Conservation (phyloP, 2,888 invertebrate genomes). For the Alentia gelatinosa region DNA sequence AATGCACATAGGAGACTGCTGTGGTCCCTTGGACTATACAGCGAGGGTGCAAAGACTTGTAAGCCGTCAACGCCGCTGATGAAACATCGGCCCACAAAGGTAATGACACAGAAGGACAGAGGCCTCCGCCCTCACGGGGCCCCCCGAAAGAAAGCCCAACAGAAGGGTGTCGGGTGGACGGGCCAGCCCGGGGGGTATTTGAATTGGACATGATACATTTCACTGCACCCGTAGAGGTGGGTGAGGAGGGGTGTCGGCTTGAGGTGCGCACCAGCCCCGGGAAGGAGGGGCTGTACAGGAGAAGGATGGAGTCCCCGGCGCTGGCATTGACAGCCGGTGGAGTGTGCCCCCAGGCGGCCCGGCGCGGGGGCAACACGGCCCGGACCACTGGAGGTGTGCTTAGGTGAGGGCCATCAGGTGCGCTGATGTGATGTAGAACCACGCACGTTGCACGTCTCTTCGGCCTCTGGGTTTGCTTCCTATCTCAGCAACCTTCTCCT, state of each 20-base stretch:
- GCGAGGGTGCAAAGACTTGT: constrained; percentile 6
- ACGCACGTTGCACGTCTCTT: not conserved
- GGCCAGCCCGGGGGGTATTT: constrained; percentile 42
- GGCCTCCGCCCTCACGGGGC: not conserved
- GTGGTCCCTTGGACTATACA: not conserved
- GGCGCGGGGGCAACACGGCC: not conserved
- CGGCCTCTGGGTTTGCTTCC: not conserved
- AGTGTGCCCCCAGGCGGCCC: not conserved
- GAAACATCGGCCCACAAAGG: constrained; percentile 26
- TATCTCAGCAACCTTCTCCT: not conserved
- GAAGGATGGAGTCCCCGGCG: not conserved
- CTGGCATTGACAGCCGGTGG: constrained; percentile 14
- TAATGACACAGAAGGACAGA: constrained; percentile 31
- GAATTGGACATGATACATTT: constrained; percentile 51
- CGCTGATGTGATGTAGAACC: constrained; percentile 25
- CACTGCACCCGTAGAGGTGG: constrained; percentile 33
- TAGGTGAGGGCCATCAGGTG: constrained; percentile 27
- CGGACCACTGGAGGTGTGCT: not conserved
- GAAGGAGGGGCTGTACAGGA: not conserved
- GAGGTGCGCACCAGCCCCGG: not conserved
- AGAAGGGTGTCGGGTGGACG: constrained; percentile 35
- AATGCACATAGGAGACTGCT: not conserved
- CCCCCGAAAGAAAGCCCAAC: not conserved
- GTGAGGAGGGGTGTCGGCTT: not conserved
- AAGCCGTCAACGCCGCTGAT: not conserved